phyloP scores from a whole-genome alignment of 2,113 vertebrate species.

The Abramis brama region DNA sequence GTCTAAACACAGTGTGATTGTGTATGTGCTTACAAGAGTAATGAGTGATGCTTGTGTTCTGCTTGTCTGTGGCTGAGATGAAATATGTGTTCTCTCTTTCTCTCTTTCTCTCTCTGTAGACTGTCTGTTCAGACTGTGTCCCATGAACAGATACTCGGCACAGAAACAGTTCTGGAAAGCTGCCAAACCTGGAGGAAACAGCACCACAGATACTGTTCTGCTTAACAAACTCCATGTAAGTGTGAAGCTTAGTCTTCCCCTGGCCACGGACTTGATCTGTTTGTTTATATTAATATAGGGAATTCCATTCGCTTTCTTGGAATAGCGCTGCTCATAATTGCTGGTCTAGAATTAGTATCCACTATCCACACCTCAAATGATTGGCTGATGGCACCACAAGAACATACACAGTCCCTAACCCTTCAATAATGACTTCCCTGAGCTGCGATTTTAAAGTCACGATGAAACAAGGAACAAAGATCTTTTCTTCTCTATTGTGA shows the following conservation, averaged over 20 bases:
- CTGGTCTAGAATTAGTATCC: background rate
- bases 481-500: background rate
- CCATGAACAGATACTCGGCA: conserved; percentile 98
- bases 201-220: conserved; percentile 88
- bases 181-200: conserved; percentile 93
- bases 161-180: conserved; percentile 99
- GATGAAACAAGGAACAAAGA: background rate
- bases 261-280: background rate
- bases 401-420: background rate
- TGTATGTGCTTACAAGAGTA: background rate
- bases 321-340: background rate
- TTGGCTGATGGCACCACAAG: background rate
- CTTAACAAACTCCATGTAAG: conserved; percentile 97
- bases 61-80: background rate
- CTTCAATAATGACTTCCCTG: background rate
- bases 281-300: background rate
- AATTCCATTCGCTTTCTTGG: background rate
- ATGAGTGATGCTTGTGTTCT: background rate
- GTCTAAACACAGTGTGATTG: background rate
- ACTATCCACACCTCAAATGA: background rate
- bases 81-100: background rate
- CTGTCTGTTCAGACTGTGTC: conserved; percentile 96
- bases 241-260: conserved; percentile 29
- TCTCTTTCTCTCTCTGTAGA: conserved; percentile 72
- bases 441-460: background rate